A percentile compares a stretch with the other conserved stretches of the same genome.
Evolutionary conservation across 2,797 vertebrate genomes (phyloP).

Genomic region (Smutsia temminckii): DNA sequence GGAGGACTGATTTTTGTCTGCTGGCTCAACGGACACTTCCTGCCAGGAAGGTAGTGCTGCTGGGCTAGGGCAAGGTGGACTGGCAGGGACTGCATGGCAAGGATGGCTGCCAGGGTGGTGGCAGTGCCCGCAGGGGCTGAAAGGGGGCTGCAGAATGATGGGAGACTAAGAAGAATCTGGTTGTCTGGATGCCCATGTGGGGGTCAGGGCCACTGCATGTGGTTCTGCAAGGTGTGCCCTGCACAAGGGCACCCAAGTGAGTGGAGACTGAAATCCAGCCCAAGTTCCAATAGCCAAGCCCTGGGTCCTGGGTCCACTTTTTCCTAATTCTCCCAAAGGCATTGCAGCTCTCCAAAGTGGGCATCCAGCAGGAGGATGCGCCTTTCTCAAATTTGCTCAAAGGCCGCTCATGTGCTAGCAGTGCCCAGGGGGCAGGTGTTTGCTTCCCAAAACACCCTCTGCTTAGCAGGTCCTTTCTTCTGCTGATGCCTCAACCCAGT

Average conservation of each 20-base stretch:
- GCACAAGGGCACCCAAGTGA: neutral
- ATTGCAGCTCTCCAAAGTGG: neutral
- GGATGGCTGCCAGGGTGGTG: neutral
- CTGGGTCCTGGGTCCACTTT: neutral
- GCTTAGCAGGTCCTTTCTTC: neutral
- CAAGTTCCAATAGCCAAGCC: neutral
- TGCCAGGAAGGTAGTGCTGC: neutral
- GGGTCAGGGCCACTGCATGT: neutral
- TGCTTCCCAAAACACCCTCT: neutral
- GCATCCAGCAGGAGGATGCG: neutral
- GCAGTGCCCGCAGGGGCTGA: neutral
- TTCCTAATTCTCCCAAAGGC: neutral
- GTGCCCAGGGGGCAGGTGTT: neutral
- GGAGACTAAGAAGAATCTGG: neutral
- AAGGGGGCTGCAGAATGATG: neutral
- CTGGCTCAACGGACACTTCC: neutral
- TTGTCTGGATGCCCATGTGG: neutral
- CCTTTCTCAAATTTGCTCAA: neutral
- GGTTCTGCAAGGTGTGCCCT: neutral
- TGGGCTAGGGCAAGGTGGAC: neutral
- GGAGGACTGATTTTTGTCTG: neutral
- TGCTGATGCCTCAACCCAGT: neutral
- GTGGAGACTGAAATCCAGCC: neutral
- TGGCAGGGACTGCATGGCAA: neutral
- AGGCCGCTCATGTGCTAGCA: neutral